Conservation (phyloP, 2,888 invertebrate species). For the Pandemis corylana region DNA sequence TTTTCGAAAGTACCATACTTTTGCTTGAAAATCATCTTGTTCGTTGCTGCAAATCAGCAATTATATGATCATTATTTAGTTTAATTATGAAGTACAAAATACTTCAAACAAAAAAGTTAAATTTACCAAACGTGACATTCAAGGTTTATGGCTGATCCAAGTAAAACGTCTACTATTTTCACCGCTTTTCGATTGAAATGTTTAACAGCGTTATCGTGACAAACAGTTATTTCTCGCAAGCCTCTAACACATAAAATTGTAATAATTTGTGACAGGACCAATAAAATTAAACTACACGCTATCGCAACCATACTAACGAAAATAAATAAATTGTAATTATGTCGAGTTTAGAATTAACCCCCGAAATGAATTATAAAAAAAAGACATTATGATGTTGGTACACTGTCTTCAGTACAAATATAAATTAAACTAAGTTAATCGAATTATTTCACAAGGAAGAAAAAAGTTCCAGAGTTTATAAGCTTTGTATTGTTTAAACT, state of each 20-base stretch:
- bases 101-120: not conserved
- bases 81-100: not conserved
- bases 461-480: not conserved
- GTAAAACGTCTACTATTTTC: slow-evolving; percentile 42
- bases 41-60: slow-evolving; percentile 38
- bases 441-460: not conserved
- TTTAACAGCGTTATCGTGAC: slow-evolving; percentile 1
- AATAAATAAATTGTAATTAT: not conserved
- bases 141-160: slow-evolving; percentile 40
- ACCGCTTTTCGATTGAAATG: slow-evolving; percentile 19
- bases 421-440: not conserved
- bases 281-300: not conserved
- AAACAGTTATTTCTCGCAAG: not conserved
- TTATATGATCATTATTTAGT: slow-evolving; percentile 1
- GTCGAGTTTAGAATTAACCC: not conserved
- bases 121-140: slow-evolving; percentile 46
- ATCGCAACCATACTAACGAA: not conserved
- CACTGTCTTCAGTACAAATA: not conserved
- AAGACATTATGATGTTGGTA: not conserved
- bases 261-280: not conserved
- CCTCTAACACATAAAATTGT: not conserved
- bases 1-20: slow-evolving; percentile 51
- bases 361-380: not conserved
- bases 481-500: not conserved
- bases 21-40: slow-evolving; percentile 46